Conservation (phyloP, 2,113 vertebrate species). For the Chiloscyllium plagiosum region DNA sequence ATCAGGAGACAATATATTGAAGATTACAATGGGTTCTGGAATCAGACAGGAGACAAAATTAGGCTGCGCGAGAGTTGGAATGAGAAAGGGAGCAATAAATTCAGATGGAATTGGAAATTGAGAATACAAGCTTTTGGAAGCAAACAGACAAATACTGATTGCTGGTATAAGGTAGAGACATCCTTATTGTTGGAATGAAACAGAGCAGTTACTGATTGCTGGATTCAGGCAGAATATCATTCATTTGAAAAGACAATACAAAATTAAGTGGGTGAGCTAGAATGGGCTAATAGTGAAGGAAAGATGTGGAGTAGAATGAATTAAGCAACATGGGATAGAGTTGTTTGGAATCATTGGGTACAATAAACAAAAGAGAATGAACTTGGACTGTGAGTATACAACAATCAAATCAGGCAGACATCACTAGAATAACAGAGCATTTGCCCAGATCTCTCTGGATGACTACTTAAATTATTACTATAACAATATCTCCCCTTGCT, state of each 20-base stretch:
- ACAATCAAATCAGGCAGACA: too few relatives aligned
- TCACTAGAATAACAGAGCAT: too few relatives aligned
- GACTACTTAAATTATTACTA: too few relatives aligned
- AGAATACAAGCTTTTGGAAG: not conserved
- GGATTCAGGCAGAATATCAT: too few relatives aligned
- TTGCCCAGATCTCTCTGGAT: too few relatives aligned
- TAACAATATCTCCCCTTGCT: too few relatives aligned
- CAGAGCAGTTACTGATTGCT: too few relatives aligned
- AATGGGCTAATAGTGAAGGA: not conserved
- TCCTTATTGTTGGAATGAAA: not conserved
- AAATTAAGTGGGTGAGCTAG: not conserved
- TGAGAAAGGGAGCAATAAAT: not conserved
- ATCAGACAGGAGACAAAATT: not conserved
- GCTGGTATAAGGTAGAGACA: not conserved
- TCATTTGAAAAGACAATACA: not conserved
- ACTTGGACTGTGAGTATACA: too few relatives aligned
- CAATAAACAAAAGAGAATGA: not conserved
- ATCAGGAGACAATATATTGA: too few relatives aligned
- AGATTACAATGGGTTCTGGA: not conserved
- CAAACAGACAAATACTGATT: not conserved
- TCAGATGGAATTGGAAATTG: not conserved
- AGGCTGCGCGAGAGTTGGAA: not conserved
- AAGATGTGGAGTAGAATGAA: not conserved
- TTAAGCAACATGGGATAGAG: not conserved
- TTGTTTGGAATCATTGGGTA: not conserved